Evolutionary conservation across 1,140 invertebrate species (phyloP).

Genomic region (Nephila pilipes): DNA sequence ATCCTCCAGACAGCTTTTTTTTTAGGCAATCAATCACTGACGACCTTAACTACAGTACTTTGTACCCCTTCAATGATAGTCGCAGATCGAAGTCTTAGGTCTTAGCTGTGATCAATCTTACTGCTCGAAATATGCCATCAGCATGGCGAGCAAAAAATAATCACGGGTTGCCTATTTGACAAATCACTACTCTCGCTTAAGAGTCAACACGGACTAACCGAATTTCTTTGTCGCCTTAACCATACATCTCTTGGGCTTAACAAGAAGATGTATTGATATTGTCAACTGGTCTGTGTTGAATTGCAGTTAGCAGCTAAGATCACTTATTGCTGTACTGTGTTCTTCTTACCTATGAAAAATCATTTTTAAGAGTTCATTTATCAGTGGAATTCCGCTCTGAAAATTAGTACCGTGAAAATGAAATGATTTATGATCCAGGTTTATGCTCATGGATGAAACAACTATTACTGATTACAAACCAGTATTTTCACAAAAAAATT

Average conservation of each 20-base stretch:
- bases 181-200: conserved; percentile 42
- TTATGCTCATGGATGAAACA: background rate
- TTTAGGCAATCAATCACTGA: conserved; percentile 67
- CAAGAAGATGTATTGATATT: conserved; percentile 35
- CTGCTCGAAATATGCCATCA: conserved; percentile 65
- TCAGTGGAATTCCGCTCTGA: background rate
- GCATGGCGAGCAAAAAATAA: conserved; percentile 64
- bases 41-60: conserved; percentile 66
- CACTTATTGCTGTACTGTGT: background rate
- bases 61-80: conserved; percentile 51
- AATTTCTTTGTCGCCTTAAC: conserved; percentile 46
- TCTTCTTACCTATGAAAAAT: conserved; percentile 15
- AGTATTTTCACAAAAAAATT: too few species aligned
- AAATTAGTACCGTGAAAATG: background rate
- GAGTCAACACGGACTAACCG: conserved; percentile 63
- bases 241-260: conserved; percentile 5
- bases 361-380: background rate
- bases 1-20: background rate
- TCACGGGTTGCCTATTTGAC: conserved; percentile 71
- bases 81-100: conserved; percentile 37
- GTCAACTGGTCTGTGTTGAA: conserved; percentile 33
- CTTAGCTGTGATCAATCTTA: conserved; percentile 61
- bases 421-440: background rate
- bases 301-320: background rate
- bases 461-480: background rate